Evolutionary conservation across 2,797 vertebrate genomes (phyloP).

Genomic region (Champsocephalus esox): DNA sequence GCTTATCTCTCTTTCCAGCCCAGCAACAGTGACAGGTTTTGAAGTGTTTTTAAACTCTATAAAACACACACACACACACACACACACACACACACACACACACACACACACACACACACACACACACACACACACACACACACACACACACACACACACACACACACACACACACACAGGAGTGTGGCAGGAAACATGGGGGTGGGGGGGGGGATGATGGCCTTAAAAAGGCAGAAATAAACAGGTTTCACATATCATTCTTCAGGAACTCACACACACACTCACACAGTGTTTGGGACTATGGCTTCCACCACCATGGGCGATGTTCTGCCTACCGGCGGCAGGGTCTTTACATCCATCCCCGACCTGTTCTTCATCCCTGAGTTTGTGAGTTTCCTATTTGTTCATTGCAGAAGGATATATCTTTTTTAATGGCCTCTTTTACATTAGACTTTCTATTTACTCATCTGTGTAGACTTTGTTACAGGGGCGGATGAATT

Average conservation of each 20-base stretch:
- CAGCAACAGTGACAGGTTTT: no score
- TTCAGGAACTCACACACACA: neutral
- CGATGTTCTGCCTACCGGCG: constrained; percentile 67
- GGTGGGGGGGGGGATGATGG: neutral
- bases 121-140: no score
- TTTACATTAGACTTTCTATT: neutral
- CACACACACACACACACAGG: no score
- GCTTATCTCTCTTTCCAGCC: no score
- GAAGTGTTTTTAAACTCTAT: no score
- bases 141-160: no score
- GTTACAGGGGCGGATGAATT: no score
- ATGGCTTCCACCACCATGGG: constrained; percentile 77
- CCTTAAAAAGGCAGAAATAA: constrained; percentile 61
- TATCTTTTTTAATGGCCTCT: neutral
- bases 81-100: no score
- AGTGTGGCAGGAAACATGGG: constrained; percentile 10
- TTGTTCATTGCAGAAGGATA: neutral
- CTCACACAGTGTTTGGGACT: constrained; percentile 52
- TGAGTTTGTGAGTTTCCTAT: constrained; percentile 87
- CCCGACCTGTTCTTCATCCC: constrained; percentile 88
- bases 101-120: no score
- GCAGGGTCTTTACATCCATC: constrained; percentile 81
- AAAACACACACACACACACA: no score
- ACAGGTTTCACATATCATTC: constrained; percentile 46
- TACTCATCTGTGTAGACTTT: no score